Evolutionary conservation across 2,113 vertebrate species (phyloP).

Genomic region (Ammodytes marinus): DNA sequence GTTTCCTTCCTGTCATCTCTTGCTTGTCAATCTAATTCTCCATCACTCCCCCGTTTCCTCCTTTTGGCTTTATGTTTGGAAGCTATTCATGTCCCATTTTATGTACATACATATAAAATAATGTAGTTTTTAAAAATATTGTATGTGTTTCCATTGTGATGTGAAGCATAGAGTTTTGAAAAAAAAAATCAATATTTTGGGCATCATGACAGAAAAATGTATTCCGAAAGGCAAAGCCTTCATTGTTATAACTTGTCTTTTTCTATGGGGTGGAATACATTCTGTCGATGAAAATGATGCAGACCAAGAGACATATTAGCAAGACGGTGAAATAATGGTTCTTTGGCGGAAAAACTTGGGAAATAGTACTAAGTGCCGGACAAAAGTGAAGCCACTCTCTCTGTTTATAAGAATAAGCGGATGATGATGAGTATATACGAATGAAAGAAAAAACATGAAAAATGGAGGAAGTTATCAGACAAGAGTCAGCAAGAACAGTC

Average conservation of each 20-base stretch:
- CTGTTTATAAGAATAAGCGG: neutral
- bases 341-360: neutral
- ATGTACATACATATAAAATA: slow-evolving; percentile 24
- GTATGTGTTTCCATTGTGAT: slow-evolving; percentile 19
- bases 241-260: slow-evolving; percentile 4
- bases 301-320: neutral
- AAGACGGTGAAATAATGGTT: neutral
- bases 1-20: slow-evolving; percentile 75
- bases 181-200: neutral
- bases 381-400: neutral
- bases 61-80: slow-evolving; percentile 49
- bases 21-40: slow-evolving; percentile 72
- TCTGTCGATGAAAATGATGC: neutral
- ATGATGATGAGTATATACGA: too few species aligned
- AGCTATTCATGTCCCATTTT: slow-evolving; percentile 17
- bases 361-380: neutral
- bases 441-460: too few species aligned
- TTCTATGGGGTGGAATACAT: slow-evolving; percentile 7
- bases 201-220: neutral
- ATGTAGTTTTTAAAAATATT: slow-evolving; percentile 15
- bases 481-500: too few species aligned
- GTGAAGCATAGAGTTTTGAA: neutral
- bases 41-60: slow-evolving; percentile 42
- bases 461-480: neutral
- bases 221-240: slow-evolving; percentile 8